Evolutionary conservation across 53 echinoderm and acorn worm genomes (phyloP), one percentile per base, ranked within the genome.

Genomic region (Holothuria leucospilota): DNA sequence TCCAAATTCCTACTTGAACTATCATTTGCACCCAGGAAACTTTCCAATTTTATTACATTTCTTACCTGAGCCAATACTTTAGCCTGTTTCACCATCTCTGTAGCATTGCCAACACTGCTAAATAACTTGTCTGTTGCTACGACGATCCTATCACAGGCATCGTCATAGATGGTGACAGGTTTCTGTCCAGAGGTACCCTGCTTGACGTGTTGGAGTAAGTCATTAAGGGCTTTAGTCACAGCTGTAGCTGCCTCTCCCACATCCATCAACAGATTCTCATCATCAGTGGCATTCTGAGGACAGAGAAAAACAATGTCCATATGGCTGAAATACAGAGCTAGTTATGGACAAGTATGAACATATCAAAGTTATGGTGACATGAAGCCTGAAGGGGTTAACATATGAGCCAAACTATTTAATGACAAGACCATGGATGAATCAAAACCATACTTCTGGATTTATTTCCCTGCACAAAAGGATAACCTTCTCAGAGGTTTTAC

Each of bases 71-170:
- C 96, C 73, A 96, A 85, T 15, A 96, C 89, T 85, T 96, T 96
- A 9, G 96, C 96, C 84, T 96, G 96, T 77, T 91, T 94, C 81
- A 96, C 96, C 96, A 96, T 96, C 88, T 96, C 96, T 18, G 87
- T 93, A 2, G 94, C 96, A 78, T 94, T 94, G 41, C 96, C 96
- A 46, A 94, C 91, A 39, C 96, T 96, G 77, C 86, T 96, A 71
- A 94, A 94, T 6, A 96, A 87, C 88, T 91, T 96, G 79, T 96
- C 96, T 4, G 96, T 94, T 23, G 96, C 96, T n/a, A 86, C 87
- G 87, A 94, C 88, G 88, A 96, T 94, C 79, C 77, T 91, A 53
- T 96, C 96, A 46, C 96, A 96, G 20, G 94, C 94, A 24, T 92
- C 96, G 20, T 96, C 96, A 49, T 94, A 96, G 65, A 92, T 87